These are phyloP conservation scores for Paramisgurnus dabryanus DNA, from an alignment of 2,113 vertebrate genomes.

Conservation along the genomic window DNA sequence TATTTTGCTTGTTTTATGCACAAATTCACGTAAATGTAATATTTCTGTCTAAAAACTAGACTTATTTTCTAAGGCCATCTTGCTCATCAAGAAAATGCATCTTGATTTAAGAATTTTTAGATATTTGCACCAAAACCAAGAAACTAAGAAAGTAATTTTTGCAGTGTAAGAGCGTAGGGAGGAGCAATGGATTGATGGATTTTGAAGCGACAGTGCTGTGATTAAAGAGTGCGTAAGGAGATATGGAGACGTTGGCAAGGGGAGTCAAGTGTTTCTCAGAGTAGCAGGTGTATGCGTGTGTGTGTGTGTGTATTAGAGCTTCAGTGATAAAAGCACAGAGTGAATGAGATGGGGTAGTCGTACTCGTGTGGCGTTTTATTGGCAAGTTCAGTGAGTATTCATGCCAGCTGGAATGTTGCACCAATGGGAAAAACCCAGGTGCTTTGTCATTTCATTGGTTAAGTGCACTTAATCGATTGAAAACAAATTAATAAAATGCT, in stretches of 20 bases:
- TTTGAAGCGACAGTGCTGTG: not conserved
- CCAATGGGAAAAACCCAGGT: slow-evolving; percentile 61
- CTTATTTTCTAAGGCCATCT: too few species aligned
- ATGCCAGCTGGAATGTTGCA: slow-evolving; percentile 65
- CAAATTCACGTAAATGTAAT: too few species aligned
- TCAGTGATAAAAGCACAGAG: slow-evolving; percentile 10
- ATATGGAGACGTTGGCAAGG: slow-evolving; percentile 24
- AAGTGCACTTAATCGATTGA: slow-evolving; percentile 65
- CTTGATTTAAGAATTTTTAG: too few species aligned
- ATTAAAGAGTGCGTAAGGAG: slow-evolving; percentile 16
- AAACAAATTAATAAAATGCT: slow-evolving; percentile 49
- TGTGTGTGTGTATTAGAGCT: not conserved
- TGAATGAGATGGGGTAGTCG: slow-evolving; percentile 49
- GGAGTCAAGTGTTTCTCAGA: slow-evolving; percentile 14
- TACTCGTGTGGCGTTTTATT: slow-evolving; percentile 61
- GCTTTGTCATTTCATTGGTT: slow-evolving; percentile 65
- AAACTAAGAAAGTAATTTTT: too few species aligned
- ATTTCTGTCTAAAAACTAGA: too few species aligned
- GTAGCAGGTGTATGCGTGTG: not conserved
- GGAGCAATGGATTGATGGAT: not conserved
- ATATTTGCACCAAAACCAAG: too few species aligned
- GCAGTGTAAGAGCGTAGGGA: not conserved
- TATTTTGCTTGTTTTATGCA: too few species aligned
- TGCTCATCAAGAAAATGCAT: too few species aligned
- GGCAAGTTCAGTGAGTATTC: slow-evolving; percentile 52